Evolutionary conservation across 2,888 invertebrate genomes (phyloP).

Genomic region (Diplolepis rosae): DNA sequence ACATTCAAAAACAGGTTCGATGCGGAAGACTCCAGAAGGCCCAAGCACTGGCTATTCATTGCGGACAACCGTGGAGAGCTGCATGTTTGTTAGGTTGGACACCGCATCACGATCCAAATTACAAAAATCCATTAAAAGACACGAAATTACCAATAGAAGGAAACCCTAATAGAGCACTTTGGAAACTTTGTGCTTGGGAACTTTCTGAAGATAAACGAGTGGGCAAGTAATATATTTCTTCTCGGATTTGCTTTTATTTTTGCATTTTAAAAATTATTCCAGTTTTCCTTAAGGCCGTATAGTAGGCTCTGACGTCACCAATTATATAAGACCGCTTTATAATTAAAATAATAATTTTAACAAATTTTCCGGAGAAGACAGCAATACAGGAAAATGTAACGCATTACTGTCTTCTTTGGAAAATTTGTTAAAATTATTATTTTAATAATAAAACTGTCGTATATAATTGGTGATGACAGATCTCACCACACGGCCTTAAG

Average conservation of each 20-base stretch:
- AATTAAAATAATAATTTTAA: too few relatives aligned
- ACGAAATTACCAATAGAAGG: slow-evolving; percentile 81
- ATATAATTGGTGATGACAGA: too few relatives aligned
- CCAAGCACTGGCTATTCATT: slow-evolving; percentile 86
- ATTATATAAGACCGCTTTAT: too few relatives aligned
- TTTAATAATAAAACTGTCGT: too few relatives aligned
- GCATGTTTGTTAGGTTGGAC: slow-evolving; percentile 94
- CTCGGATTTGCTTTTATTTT: slow-evolving; percentile 15
- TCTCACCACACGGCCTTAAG: too few relatives aligned
- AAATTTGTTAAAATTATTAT: too few relatives aligned
- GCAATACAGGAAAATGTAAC: too few relatives aligned
- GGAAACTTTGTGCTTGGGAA: slow-evolving; percentile 84
- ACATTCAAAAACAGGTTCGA: slow-evolving; percentile 82
- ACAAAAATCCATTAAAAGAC: slow-evolving; percentile 65
- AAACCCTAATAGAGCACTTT: slow-evolving; percentile 86
- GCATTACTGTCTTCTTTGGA: too few relatives aligned
- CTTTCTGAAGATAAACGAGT: slow-evolving; percentile 68
- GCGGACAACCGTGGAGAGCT: slow-evolving; percentile 94
- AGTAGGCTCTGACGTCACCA: too few relatives aligned
- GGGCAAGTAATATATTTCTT: slow-evolving; percentile 53
- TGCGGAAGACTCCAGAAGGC: slow-evolving; percentile 92
- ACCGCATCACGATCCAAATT: slow-evolving; percentile 89
- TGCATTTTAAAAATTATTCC: not conserved
- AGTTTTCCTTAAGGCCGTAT: too few relatives aligned
- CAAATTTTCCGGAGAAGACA: too few relatives aligned